Base-by-base conservation (phyloP, 2,797 vertebrate species). In the Leptatherina wallacei region DNA sequence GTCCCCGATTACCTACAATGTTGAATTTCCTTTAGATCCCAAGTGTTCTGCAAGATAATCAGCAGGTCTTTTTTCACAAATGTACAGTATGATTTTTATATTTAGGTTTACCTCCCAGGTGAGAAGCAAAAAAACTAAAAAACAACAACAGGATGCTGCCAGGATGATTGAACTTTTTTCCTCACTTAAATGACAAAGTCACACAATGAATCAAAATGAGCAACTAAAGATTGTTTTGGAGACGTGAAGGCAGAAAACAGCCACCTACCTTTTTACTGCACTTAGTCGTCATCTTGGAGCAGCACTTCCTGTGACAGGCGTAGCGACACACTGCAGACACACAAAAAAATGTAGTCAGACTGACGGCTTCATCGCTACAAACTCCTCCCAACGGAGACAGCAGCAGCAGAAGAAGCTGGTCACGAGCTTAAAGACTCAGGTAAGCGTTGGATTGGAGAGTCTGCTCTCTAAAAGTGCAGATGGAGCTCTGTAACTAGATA, bases 231-330 rank as follows among this genome's bases (percentile, higher is more conserved):
- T 9, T 14, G 5, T 47, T 47, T 47, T 9, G n/a, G 10, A 36
- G 35, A n/a, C 1, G 11, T 20, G 3, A 12, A 20, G 5, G 22
- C 11, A 54, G 60, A 29, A 57, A 54, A 40, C 6, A 9, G 40
- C 71, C 47, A 35, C 87, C 35, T 94, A 99, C 97, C 96, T 99
- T 99, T 88, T 98, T 98, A 76, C 95, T 96, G 88, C 97, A 99
- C 87, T 96, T 96, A 62, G 94, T 96, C 0, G 94, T 96, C 85
- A 96, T 97, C 93, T 93, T 97, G 86, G 96, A 94, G 89, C 96
- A 99, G 92, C 97, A 99, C 87, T 97, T 99, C 92, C 96, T 97
- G 90, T 99, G 97, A 89, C 97, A 99, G 84, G 97, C 97, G 73
- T 96, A 98, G 85, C 97, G 97, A 90, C 97, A 99, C 69, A 98